Evolutionary conservation across 2,888 invertebrate species (phyloP), one percentile per base, ranked within the genome.

Genomic region (Graphium colonna): DNA sequence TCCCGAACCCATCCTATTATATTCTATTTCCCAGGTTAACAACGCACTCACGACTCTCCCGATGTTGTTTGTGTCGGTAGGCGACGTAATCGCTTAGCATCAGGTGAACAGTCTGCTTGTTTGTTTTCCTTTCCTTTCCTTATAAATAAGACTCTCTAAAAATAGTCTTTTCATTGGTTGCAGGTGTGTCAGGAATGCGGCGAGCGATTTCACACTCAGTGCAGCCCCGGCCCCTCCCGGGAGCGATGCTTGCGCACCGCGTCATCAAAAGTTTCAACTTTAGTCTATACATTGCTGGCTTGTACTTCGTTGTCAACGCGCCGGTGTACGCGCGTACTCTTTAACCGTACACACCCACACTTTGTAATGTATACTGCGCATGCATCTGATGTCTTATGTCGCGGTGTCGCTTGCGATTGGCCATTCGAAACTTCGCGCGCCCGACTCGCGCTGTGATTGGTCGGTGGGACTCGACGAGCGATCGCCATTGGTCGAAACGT

Each of bases 281-380:
- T 47, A 38, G 13, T 21, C 39, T 53, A 58, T 52, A 55, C 59
- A 61, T 55, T 55, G 71, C 75, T 64, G 70, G 75, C 75, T 72
- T 68, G 67, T 68, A 69, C 68, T 68, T 65, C 60, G 51, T 55
- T 53, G 51, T 60, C 60, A 56, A 52, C 57, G 53, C 58, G 55
- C 42, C 52, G 44, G 52, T 43, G 52, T 46, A 33, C 43, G 31
- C 51, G 46, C 52, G 39, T 33, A 41, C 41, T 41, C 46, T 21
- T 52, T 43, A 39, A 50, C 36, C 40, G 39, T 36, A 26, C 16
- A 50, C 45, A 42, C 45, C 38, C 44, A 16, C 55, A 39, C 38
- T n/a, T 28, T 5, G 7, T 18, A 41, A 40, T 18, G 28, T 45
- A 33, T 33, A 33, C 8, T 33, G 33, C n/a, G 33, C 26, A 7